Conservation (phyloP, 2,113 vertebrate genomes). For the Mormoops blainvillei region DNA sequence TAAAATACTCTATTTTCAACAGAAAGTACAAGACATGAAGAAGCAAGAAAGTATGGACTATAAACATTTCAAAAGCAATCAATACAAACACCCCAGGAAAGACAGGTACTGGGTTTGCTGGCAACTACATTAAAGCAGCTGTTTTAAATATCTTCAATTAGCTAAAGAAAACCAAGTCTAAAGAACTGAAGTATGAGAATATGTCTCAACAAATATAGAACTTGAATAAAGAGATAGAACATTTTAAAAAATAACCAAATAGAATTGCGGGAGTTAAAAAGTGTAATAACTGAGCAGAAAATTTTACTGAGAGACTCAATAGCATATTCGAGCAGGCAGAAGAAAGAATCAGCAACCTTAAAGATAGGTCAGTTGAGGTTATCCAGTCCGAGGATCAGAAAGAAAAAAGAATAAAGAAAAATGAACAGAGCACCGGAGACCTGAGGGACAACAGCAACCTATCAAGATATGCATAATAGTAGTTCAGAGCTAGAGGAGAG, state of each 20-base stretch:
- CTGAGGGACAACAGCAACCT: background rate
- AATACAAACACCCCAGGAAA: background rate
- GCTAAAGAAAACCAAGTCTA: background rate
- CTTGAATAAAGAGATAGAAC: background rate
- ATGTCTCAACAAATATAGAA: background rate
- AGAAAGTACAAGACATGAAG: background rate
- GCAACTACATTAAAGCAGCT: background rate
- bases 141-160: background rate
- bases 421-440: background rate
- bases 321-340: background rate
- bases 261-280: background rate
- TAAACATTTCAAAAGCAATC: background rate
- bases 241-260: background rate
- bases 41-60: background rate
- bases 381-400: background rate
- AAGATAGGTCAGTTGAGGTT: background rate
- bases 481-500: background rate
- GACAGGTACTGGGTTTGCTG: background rate
- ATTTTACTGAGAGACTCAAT: background rate
- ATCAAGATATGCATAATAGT: background rate
- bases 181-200: background rate
- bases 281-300: background rate
- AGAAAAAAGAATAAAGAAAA: background rate
- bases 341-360: background rate
- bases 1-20: background rate